Evolutionary conservation across 2,888 invertebrate genomes (phyloP).

Genomic region (Neelides folsomi): DNA sequence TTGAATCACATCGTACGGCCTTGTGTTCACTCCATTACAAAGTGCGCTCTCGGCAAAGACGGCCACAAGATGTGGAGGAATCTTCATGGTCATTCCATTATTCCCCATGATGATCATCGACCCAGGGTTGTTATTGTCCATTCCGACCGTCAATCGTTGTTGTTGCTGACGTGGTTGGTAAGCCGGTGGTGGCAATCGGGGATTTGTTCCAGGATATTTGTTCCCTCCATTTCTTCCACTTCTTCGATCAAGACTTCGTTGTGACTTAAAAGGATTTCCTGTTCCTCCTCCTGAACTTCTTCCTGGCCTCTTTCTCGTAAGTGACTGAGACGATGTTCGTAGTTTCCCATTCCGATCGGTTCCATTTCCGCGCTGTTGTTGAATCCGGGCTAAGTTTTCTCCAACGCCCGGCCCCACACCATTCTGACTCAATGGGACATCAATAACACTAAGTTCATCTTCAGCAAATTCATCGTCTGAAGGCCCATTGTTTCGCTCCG

Average conservation of each 20-base stretch:
- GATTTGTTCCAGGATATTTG: constrained; percentile 30
- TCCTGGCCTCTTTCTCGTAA: constrained; percentile 23
- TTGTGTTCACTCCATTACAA: constrained; percentile 24
- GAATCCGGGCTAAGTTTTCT: neutral
- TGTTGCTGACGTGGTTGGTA: constrained; percentile 13
- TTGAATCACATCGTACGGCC: constrained; percentile 32
- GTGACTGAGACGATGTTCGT: constrained; percentile 25
- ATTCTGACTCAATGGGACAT: constrained; percentile 30
- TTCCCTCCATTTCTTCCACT: constrained; percentile 11
- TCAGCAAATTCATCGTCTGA: constrained; percentile 34
- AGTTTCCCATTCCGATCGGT: constrained; percentile 1
- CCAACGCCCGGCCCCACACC: constrained; percentile 21
- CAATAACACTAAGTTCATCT: constrained; percentile 33
- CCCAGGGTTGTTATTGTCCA: constrained; percentile 25
- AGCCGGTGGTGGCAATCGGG: constrained; percentile 12
- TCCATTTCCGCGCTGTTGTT: no score
- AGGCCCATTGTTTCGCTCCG: constrained; percentile 28
- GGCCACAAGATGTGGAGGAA: constrained; percentile 32
- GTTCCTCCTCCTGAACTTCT: constrained; percentile 12
- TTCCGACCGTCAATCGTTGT: constrained; percentile 10
- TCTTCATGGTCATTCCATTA: constrained; percentile 34
- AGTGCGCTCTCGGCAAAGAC: constrained; percentile 32
- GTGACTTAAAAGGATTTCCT: constrained; percentile 18
- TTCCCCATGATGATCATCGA: constrained; percentile 29
- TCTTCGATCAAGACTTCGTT: constrained; percentile 30